phyloP scores from a whole-genome alignment of 2,888 invertebrate genomes.

The Melikaiella ostensackeni region DNA sequence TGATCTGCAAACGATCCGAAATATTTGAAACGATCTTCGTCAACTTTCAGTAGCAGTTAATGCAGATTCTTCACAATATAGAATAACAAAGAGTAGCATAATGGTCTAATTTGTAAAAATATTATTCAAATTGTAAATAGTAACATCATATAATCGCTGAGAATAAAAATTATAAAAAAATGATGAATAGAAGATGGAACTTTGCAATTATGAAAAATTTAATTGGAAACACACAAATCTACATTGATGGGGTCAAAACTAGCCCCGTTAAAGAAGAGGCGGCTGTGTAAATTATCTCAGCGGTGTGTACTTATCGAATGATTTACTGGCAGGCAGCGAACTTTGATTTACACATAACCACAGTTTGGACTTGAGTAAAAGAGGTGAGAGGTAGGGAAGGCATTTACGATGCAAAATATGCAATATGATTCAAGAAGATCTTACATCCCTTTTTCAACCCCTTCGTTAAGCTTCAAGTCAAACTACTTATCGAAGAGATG shows the following conservation, averaged over 20 bases:
- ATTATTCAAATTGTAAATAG: too few relatives aligned
- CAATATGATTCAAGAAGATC: constrained; percentile 68
- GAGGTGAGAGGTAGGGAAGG: constrained; percentile 55
- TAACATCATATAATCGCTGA: too few relatives aligned
- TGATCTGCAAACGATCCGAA: too few relatives aligned
- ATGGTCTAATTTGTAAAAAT: too few relatives aligned
- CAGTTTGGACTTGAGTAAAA: constrained; percentile 53
- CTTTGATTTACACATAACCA: constrained; percentile 74
- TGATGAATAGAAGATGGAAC: neutral
- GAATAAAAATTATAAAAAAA: too few relatives aligned
- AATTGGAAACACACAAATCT: neutral
- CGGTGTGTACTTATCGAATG: constrained; percentile 75
- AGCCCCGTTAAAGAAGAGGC: constrained; percentile 56
- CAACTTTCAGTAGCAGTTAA: too few relatives aligned
- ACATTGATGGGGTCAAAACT: constrained; percentile 45
- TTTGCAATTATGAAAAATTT: neutral
- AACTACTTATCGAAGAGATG: constrained; percentile 21
- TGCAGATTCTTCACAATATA: too few relatives aligned
- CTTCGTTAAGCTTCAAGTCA: constrained; percentile 40
- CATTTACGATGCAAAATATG: constrained; percentile 71
- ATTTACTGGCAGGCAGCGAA: constrained; percentile 74
- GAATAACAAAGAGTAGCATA: too few relatives aligned
- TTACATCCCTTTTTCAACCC: constrained; percentile 62
- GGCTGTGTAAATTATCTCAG: constrained; percentile 75
- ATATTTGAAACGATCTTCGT: too few relatives aligned